Conservation (phyloP, 2,797 vertebrate species). For the Botia kubotai region DNA sequence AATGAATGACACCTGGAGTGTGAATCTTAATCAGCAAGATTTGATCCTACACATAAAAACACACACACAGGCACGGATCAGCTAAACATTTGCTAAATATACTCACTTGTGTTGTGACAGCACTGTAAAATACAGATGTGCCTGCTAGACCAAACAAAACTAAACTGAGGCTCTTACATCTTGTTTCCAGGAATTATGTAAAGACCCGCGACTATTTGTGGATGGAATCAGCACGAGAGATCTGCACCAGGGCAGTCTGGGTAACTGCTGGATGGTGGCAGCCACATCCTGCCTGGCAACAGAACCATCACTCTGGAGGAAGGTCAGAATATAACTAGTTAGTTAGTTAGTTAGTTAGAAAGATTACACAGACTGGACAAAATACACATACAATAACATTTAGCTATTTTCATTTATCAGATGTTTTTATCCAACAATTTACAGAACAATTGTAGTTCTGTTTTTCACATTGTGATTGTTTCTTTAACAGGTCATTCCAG, state of each 20-base stretch:
- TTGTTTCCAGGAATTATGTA: constrained; percentile 78
- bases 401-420: not conserved
- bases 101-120: not conserved
- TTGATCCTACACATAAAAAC: not conserved
- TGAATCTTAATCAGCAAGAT: not conserved
- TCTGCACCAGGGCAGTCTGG: constrained; percentile 85
- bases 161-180: not conserved
- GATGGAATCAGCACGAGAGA: constrained; percentile 87
- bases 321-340: constrained; percentile 58
- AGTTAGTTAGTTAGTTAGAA: not conserved
- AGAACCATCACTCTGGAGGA: constrained; percentile 82
- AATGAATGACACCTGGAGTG: not conserved
- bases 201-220: constrained; percentile 83
- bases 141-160: not conserved
- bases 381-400: not conserved
- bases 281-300: constrained; percentile 84
- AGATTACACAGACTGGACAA: not conserved
- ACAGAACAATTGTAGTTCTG: too few species aligned
- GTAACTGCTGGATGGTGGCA: constrained; percentile 89
- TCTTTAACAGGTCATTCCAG: constrained; percentile 80
- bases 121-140: not conserved
- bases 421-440: not conserved
- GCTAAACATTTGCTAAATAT: not conserved
- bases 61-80: not conserved
- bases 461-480: not conserved